phyloP scores from a whole-genome alignment of 2,113 vertebrate genomes.

The Laticauda laticaudata region DNA sequence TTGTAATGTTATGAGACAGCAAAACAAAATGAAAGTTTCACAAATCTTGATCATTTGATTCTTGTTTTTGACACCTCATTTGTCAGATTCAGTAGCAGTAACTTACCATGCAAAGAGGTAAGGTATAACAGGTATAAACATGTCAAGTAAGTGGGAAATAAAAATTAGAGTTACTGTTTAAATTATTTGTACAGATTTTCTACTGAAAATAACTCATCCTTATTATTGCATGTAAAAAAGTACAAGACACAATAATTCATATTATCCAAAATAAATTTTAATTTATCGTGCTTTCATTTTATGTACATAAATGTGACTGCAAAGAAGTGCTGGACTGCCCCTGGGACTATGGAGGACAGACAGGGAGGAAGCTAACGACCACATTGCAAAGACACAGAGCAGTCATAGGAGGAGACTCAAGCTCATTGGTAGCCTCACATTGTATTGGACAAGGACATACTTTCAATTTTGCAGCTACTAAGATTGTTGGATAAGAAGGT shows the following conservation, averaged over 20 bases:
- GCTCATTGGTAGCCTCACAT: neutral
- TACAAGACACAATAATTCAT: neutral
- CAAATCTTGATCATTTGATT: conserved; percentile 5
- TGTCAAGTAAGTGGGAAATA: neutral
- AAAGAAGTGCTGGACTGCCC: neutral
- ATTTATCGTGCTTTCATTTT: neutral
- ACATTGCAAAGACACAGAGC: neutral
- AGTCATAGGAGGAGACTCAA: neutral
- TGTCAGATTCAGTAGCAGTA: conserved; percentile 11
- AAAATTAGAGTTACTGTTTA: neutral
- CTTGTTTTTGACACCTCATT: conserved; percentile 25
- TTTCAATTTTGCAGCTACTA: neutral
- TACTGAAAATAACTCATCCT: neutral
- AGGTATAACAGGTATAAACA: too few species aligned
- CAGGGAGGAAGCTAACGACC: neutral
- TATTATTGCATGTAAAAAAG: neutral
- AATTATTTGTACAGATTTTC: neutral
- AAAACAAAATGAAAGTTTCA: conserved; percentile 21
- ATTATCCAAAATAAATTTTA: neutral
- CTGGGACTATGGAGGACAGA: neutral
- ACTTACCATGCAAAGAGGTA: conserved; percentile 17
- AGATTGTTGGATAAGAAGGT: neutral
- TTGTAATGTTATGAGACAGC: neutral
- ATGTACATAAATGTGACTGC: neutral
- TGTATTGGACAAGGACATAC: neutral